Evolutionary conservation across 1,140 invertebrate species (phyloP).

Genomic region (Drosophila dunni): DNA sequence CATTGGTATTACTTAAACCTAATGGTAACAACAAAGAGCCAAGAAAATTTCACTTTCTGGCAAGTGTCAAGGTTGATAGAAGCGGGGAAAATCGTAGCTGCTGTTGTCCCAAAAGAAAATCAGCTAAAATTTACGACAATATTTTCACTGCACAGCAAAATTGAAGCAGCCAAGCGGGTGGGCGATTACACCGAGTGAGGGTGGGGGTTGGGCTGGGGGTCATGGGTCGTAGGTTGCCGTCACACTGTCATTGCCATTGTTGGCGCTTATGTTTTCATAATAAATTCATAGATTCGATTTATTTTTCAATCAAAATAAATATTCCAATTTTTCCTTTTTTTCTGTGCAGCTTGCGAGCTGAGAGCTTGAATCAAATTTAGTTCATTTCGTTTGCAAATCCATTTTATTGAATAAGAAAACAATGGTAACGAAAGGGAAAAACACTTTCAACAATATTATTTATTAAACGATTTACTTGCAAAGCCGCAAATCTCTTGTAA

Average conservation of each 20-base stretch:
- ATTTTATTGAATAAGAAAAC: constrained; percentile 13
- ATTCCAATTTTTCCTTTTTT: constrained; percentile 41
- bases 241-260: constrained; percentile 61
- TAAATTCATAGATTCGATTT: constrained; percentile 84
- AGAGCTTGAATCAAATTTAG: constrained; percentile 51
- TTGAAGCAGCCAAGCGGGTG: constrained; percentile 32
- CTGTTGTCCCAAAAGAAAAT: constrained; percentile 36
- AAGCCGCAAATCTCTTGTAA: constrained; percentile 50
- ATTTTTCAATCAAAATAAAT: constrained; percentile 84
- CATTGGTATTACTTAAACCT: constrained; percentile 65
- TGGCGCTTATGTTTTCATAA: constrained; percentile 78
- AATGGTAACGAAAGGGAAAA: neutral
- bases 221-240: constrained; percentile 30
- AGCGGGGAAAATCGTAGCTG: neutral
- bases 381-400: constrained; percentile 38
- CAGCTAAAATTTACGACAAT: constrained; percentile 39
- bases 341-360: constrained; percentile 32
- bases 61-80: constrained; percentile 1
- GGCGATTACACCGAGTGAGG: neutral
- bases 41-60: constrained; percentile 56
- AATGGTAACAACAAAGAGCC: constrained; percentile 38
- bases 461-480: neutral
- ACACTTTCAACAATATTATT: neutral
- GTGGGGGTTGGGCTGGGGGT: neutral
- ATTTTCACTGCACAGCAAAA: constrained; percentile 55